Conservation (phyloP, 2,113 vertebrate species). For the Ibidorhyncha struthersii region DNA sequence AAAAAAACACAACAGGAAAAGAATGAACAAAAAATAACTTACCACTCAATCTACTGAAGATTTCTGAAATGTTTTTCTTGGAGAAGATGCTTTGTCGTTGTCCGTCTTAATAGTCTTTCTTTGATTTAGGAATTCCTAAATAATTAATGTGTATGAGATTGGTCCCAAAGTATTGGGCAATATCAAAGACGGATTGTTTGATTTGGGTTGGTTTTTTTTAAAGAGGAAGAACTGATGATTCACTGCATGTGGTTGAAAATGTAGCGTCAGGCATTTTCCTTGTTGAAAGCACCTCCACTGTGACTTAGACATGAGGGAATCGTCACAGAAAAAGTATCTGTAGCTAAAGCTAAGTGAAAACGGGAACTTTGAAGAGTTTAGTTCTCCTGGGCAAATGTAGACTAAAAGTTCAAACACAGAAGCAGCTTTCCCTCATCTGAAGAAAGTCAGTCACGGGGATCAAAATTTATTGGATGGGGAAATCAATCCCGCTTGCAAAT, state of each 20-base stretch:
- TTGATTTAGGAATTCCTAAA: conserved; percentile 7
- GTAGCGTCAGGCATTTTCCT: not conserved
- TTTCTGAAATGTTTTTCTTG: conserved; percentile 1
- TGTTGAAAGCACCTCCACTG: not conserved
- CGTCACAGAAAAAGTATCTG: not conserved
- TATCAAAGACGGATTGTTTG: not conserved
- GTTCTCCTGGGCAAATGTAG: not conserved
- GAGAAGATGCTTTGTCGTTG: not conserved
- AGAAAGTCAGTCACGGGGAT: not conserved
- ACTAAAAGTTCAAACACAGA: not conserved
- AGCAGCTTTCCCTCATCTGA: not conserved
- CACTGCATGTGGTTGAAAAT: not conserved
- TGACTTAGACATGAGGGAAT: not conserved
- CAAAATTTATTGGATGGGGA: conserved; percentile 18
- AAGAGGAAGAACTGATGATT: not conserved
- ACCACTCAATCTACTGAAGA: not conserved
- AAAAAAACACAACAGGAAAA: not conserved
- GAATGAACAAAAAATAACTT: not conserved
- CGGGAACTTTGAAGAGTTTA: not conserved
- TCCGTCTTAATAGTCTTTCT: not conserved
- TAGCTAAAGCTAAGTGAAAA: conserved; percentile 14
- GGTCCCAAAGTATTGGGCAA: not conserved
- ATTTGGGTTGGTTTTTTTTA: not conserved
- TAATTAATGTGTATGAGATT: not conserved
- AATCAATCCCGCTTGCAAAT: conserved; percentile 33